phyloP scores from a whole-genome alignment of 2,888 invertebrate species.

The Tineola bisselliella region DNA sequence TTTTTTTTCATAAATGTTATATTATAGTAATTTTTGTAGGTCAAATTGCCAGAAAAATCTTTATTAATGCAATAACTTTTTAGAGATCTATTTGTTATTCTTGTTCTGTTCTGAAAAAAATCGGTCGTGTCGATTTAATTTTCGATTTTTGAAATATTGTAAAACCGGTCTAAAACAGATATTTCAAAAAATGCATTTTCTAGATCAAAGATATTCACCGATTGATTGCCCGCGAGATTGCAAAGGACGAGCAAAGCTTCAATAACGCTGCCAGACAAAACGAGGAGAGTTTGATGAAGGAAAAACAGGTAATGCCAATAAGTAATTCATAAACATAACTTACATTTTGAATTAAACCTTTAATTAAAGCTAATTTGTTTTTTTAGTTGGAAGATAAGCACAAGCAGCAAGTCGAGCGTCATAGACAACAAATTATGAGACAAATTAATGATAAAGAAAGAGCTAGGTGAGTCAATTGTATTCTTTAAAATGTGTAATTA shows the following conservation, averaged over 20 bases:
- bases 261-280: constrained; percentile 67
- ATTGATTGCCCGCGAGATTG: constrained; percentile 73
- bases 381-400: constrained; percentile 60
- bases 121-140: no score
- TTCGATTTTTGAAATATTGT: no score
- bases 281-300: constrained; percentile 57
- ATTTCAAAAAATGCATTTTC: background rate
- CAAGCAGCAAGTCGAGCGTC: constrained; percentile 56
- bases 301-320: constrained; percentile 44
- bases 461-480: constrained; percentile 43
- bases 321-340: background rate
- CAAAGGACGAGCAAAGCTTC: constrained; percentile 71
- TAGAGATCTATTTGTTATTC: no score
- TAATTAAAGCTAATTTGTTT: background rate
- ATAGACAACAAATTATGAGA: constrained; percentile 72
- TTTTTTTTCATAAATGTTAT: no score
- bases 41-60: no score
- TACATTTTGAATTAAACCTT: constrained; percentile 1
- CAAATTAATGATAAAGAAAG: constrained; percentile 78
- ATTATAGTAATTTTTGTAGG: no score
- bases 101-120: no score
- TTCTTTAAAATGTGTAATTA: background rate
- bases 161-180: background rate
- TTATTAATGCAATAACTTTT: no score
- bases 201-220: constrained; percentile 69